These are phyloP conservation scores for Saturnia japonica DNA, from an alignment of 2,888 invertebrate genomes.

Conservation along the genomic window DNA sequence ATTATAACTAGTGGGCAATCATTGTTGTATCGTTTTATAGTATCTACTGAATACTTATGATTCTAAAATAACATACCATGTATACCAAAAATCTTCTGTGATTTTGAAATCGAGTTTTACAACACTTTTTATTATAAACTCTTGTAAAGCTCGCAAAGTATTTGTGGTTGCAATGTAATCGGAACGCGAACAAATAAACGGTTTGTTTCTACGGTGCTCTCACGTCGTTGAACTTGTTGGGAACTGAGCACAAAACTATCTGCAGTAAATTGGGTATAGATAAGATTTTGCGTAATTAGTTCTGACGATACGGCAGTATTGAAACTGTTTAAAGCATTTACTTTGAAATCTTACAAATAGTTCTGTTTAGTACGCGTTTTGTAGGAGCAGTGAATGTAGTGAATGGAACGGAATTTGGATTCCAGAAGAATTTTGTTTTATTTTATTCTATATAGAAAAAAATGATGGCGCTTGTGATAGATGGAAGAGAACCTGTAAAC, in stretches of 20 bases:
- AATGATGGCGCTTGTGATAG: not conserved
- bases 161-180: not conserved
- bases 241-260: conserved; percentile 27
- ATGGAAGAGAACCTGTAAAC: too few species aligned
- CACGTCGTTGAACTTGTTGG: conserved; percentile 32
- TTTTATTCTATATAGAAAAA: not conserved
- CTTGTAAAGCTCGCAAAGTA: not conserved
- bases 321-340: not conserved
- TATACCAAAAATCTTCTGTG: too few species aligned
- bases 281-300: conserved; percentile 31
- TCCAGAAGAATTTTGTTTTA: not conserved
- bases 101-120: too few species aligned
- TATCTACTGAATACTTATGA: not conserved
- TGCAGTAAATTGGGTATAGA: conserved; percentile 29
- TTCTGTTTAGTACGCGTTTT: not conserved
- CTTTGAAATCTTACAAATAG: not conserved
- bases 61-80: too few species aligned
- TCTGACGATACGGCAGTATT: not conserved
- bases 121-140: not conserved
- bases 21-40: not conserved
- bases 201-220: conserved; percentile 16
- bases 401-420: not conserved
- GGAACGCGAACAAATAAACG: not conserved
- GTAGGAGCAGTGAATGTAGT: not conserved
- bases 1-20: not conserved